phyloP scores from a whole-genome alignment of 1,140 invertebrate genomes.

The Drosophila fuyamai region DNA sequence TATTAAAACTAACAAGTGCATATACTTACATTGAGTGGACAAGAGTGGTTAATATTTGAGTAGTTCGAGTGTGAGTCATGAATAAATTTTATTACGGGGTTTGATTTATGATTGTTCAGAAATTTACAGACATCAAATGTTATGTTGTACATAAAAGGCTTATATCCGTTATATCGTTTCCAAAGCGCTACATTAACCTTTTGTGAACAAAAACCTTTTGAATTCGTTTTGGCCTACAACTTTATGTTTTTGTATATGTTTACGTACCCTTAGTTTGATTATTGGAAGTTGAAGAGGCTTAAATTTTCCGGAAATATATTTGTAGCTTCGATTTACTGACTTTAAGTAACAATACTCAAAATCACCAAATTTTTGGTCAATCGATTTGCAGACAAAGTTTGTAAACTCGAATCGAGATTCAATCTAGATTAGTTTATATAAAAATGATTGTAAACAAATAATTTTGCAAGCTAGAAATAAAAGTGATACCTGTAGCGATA shows the following conservation, averaged over 20 bases:
- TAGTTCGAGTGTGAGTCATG: neutral
- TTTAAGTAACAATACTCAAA: conserved; percentile 9
- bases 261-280: neutral
- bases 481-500: neutral
- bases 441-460: too few species aligned
- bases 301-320: conserved; percentile 13
- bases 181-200: conserved; percentile 7
- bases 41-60: conserved; percentile 8
- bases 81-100: conserved; percentile 4
- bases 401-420: conserved; percentile 15
- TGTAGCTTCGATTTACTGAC: conserved; percentile 14
- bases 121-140: conserved; percentile 6
- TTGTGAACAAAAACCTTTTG: too few species aligned
- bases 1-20: too few species aligned
- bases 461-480: too few species aligned
- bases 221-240: too few species aligned
- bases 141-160: conserved; percentile 19
- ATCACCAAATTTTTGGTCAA: conserved; percentile 3
- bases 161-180: conserved; percentile 9
- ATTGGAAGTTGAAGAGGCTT: conserved; percentile 1
- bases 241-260: too few species aligned
- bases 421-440: neutral
- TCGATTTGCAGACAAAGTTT: conserved; percentile 2
- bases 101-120: conserved; percentile 3
- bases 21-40: conserved; percentile 12